Percentiles rank a stretch among this genome's conserved stretches.
Evolutionary conservation across 2,797 vertebrate genomes (phyloP).

Genomic region (Cyprinodon diabolis): DNA sequence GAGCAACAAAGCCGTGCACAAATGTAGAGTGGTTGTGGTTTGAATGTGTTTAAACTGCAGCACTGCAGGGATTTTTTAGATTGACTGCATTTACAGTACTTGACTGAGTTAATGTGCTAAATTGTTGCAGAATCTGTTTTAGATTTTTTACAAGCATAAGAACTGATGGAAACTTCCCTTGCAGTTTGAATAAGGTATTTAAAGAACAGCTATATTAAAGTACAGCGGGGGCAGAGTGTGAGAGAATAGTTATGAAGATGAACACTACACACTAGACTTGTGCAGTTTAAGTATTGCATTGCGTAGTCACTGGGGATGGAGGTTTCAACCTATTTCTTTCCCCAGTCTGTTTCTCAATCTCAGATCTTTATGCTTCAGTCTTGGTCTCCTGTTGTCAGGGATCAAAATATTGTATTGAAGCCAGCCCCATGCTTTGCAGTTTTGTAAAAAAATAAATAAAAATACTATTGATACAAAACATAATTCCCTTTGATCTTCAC

Average conservation of each 20-base stretch:
- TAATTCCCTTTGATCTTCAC: too few species aligned
- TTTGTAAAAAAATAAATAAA: too few species aligned
- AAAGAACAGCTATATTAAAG: neutral
- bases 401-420: too few species aligned
- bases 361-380: too few species aligned
- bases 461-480: too few species aligned
- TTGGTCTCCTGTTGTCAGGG: too few species aligned
- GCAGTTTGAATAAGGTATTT: neutral
- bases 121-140: neutral
- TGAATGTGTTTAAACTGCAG: neutral
- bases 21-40: neutral
- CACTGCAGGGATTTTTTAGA: neutral
- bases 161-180: neutral
- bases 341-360: too few species aligned
- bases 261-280: neutral
- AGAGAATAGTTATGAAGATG: neutral
- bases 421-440: too few species aligned
- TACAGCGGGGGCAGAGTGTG: neutral
- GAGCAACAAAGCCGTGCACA: too few species aligned
- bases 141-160: neutral
- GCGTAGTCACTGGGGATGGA: neutral
- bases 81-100: neutral
- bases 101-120: neutral
- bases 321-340: too few species aligned
- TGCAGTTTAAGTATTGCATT: conserved; percentile 4